Conservation (phyloP, 2,888 invertebrate species). For the Drosophila flavopinicola region DNA sequence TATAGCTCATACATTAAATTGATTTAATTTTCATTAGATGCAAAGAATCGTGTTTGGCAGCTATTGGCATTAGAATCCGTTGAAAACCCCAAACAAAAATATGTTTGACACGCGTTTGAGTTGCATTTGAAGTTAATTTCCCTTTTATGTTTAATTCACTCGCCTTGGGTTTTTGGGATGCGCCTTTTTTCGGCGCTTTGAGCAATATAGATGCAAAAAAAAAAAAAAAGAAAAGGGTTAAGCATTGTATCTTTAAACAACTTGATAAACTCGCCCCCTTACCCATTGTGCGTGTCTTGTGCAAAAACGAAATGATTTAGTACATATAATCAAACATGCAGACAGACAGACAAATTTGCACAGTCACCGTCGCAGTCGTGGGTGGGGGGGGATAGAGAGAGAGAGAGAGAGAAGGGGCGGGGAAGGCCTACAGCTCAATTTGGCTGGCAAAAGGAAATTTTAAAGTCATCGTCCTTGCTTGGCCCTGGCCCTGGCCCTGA, state of each 20-base stretch:
- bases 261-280: slow-evolving; percentile 60
- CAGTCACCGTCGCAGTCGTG: slow-evolving; percentile 46
- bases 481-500: slow-evolving; percentile 44
- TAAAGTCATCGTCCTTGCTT: slow-evolving; percentile 76
- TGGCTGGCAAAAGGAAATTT: slow-evolving; percentile 70
- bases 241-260: slow-evolving; percentile 65
- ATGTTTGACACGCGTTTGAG: slow-evolving; percentile 6
- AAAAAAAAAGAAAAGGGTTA: slow-evolving; percentile 60
- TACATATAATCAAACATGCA: slow-evolving; percentile 71
- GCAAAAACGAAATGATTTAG: slow-evolving; percentile 70
- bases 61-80: neutral
- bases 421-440: slow-evolving; percentile 77
- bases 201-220: slow-evolving; percentile 34
- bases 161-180: slow-evolving; percentile 16
- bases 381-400: slow-evolving; percentile 4
- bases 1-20: too few relatives aligned
- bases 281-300: slow-evolving; percentile 16
- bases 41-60: neutral
- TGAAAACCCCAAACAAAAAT: slow-evolving; percentile 1
- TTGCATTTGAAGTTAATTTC: slow-evolving; percentile 29
- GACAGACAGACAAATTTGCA: slow-evolving; percentile 71
- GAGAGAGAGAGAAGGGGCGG: too few relatives aligned
- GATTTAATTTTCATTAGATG: neutral
- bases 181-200: slow-evolving; percentile 10
- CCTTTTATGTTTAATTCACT: slow-evolving; percentile 6